These are phyloP conservation scores for Ditylenchus dipsaci DNA, from an alignment of 1,140 invertebrate genomes.

Conservation along the genomic window DNA sequence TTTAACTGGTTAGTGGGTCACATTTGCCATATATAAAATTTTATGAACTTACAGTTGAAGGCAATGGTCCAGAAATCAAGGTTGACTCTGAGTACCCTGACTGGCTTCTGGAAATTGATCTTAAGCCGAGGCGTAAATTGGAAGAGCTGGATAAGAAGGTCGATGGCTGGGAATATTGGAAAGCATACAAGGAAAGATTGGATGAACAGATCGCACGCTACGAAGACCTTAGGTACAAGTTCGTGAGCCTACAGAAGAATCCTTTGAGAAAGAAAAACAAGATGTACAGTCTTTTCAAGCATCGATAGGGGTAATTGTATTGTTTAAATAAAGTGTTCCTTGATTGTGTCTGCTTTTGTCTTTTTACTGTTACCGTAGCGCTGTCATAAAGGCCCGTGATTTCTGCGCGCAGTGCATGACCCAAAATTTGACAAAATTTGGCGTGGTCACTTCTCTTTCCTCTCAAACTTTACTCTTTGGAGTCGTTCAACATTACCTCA, in stretches of 20 bases:
- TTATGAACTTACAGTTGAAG: background rate
- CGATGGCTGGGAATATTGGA: slow-evolving; percentile 26
- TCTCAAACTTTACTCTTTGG: no score
- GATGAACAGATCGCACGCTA: background rate
- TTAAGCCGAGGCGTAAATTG: slow-evolving; percentile 10
- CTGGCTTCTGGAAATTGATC: slow-evolving; percentile 22
- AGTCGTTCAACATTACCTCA: no score
- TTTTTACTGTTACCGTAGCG: no score
- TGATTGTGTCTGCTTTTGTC: no score
- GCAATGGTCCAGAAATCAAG: slow-evolving; percentile 14
- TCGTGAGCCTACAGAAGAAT: slow-evolving; percentile 15
- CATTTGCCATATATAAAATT: background rate
- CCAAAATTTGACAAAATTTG: no score
- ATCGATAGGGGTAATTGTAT: background rate
- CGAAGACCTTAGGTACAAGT: slow-evolving; percentile 15
- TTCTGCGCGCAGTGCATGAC: no score
- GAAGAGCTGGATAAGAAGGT: slow-evolving; percentile 25
- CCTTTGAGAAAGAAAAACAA: slow-evolving; percentile 7
- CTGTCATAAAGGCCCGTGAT: no score
- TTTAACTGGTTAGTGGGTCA: background rate
- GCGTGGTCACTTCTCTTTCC: no score
- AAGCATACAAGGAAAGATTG: slow-evolving; percentile 6
- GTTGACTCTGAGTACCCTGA: slow-evolving; percentile 26
- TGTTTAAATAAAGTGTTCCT: no score
- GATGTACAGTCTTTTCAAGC: background rate